Percentiles rank a stretch among this genome's conserved stretches.
Evolutionary conservation across 1,140 invertebrate genomes (phyloP).

Genomic region (Heliconius congener): DNA sequence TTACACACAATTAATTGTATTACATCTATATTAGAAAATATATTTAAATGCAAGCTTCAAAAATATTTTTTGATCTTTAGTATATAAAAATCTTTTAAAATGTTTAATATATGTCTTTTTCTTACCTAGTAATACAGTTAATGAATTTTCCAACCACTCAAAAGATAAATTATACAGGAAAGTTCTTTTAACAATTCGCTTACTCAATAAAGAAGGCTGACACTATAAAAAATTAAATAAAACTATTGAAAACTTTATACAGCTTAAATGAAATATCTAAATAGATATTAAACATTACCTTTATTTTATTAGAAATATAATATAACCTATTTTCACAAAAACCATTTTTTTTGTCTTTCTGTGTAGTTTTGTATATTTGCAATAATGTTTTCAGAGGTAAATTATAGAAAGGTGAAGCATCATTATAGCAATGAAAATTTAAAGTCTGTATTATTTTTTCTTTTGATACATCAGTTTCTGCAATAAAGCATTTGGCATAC

Average conservation of each 20-base stretch:
- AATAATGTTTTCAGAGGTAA: constrained; percentile 59
- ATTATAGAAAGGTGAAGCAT: constrained; percentile 70
- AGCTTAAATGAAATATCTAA: background rate
- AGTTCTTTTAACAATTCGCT: constrained; percentile 61
- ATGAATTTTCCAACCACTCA: constrained; percentile 70
- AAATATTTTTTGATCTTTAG: no score
- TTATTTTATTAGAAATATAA: constrained; percentile 64
- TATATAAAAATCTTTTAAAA: no score
- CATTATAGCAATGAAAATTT: constrained; percentile 61
- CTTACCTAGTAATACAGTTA: constrained; percentile 72
- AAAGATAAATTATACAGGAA: constrained; percentile 75
- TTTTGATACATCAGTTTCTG: constrained; percentile 28
- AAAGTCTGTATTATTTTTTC: constrained; percentile 43
- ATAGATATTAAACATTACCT: constrained; percentile 49
- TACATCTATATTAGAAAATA: background rate
- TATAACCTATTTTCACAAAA: constrained; percentile 74
- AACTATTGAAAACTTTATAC: background rate
- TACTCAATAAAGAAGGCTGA: constrained; percentile 55
- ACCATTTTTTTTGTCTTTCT: constrained; percentile 58
- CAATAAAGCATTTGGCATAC: background rate
- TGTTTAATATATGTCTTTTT: constrained; percentile 3
- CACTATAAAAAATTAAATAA: constrained; percentile 52
- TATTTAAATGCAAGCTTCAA: background rate
- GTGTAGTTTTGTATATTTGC: constrained; percentile 60
- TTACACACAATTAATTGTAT: background rate